phyloP scores from a whole-genome alignment of 2,113 vertebrate species.

The Panurus biarmicus region DNA sequence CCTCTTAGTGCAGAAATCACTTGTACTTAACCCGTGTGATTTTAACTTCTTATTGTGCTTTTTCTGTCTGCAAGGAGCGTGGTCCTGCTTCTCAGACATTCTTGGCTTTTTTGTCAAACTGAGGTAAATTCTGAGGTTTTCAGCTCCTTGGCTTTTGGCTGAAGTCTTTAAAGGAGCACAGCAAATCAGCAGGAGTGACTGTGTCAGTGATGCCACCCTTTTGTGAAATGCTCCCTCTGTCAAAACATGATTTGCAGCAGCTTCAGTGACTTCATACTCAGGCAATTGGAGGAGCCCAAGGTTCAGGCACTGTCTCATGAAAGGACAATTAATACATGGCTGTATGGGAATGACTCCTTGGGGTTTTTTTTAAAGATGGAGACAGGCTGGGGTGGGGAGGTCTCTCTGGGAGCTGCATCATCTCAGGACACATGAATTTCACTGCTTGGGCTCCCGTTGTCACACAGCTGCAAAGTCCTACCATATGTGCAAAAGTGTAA shows the following conservation, averaged over 20 bases:
- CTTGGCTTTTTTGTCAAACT: not conserved
- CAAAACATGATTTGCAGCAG: not conserved
- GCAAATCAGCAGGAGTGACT: not conserved
- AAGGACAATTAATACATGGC: not conserved
- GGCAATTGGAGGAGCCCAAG: not conserved
- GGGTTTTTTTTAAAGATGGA: not conserved
- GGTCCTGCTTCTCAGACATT: not conserved
- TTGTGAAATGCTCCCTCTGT: not conserved
- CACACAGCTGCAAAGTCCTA: not conserved
- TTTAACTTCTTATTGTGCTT: not conserved
- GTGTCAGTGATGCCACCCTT: not conserved
- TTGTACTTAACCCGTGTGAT: not conserved
- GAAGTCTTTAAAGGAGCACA: not conserved
- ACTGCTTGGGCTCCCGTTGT: not conserved
- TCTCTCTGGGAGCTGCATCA: not conserved
- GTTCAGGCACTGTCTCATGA: slow-evolving; percentile 19
- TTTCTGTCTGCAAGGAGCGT: not conserved
- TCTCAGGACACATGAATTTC: not conserved
- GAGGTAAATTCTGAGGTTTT: not conserved
- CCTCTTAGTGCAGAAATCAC: not conserved
- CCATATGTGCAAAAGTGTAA: fast-evolving
- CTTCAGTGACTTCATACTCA: slow-evolving; percentile 9
- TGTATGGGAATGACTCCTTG: not conserved
- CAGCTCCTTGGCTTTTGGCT: not conserved
- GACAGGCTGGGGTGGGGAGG: not conserved